Percentiles rank a stretch among this genome's conserved stretches.
phyloP scores from a whole-genome alignment of 2,888 invertebrate species.

The Spialia ferax region DNA sequence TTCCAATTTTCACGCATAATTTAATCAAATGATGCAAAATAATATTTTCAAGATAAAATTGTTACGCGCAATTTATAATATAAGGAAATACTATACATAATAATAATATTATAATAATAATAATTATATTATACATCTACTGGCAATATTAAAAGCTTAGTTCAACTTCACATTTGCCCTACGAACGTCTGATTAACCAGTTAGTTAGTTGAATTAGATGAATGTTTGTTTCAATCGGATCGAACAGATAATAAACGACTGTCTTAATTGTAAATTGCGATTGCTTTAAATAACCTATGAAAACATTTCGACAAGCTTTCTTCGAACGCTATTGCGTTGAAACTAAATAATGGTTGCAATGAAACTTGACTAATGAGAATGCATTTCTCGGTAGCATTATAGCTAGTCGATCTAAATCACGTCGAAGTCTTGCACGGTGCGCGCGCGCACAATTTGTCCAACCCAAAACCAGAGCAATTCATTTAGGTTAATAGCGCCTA shows the following conservation, averaged over 20 bases:
- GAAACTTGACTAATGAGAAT: conserved; percentile 36
- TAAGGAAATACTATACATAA: too few relatives aligned
- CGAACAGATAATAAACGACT: neutral
- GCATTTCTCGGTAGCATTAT: conserved; percentile 21
- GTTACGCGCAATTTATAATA: too few relatives aligned
- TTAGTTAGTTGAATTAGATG: neutral
- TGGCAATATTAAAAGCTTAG: neutral
- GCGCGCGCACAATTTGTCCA: conserved; percentile 45
- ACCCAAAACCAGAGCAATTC: conserved; percentile 49
- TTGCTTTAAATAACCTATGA: neutral
- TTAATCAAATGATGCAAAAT: too few relatives aligned
- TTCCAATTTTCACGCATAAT: too few relatives aligned
- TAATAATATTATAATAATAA: too few relatives aligned
- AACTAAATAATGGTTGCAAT: conserved; percentile 27
- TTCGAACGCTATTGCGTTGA: conserved; percentile 21
- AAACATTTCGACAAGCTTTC: conserved; percentile 30
- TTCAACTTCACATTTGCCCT: too few relatives aligned
- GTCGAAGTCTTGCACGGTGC: conserved; percentile 14
- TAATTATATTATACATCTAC: too few relatives aligned
- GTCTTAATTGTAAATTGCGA: neutral
- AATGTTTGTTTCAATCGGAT: neutral
- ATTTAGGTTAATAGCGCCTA: conserved; percentile 58
- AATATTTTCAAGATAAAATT: too few relatives aligned
- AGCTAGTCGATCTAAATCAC: conserved; percentile 34
- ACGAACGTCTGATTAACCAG: too few relatives aligned